A percentile compares a stretch with the other conserved stretches of the same genome.
phyloP scores from a whole-genome alignment of 2,113 vertebrate species.

The Benitochromis conjunctus region DNA sequence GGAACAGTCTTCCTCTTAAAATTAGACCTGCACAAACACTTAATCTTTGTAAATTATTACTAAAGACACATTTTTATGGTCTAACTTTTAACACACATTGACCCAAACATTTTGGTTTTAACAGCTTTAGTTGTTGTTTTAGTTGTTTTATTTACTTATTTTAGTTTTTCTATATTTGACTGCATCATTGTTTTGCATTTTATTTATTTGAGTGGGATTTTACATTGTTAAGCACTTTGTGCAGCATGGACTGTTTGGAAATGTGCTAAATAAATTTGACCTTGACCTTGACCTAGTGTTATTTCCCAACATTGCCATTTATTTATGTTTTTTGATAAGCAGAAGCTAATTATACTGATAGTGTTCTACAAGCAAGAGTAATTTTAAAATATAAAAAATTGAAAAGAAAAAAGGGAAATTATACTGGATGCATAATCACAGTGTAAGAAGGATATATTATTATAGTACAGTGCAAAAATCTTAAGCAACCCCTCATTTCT shows the following conservation, averaged over 20 bases:
- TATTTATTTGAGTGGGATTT: too few species aligned
- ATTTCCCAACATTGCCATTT: background rate
- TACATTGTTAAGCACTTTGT: too few species aligned
- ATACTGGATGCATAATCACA: background rate
- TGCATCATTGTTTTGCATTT: too few species aligned
- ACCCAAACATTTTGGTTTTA: background rate
- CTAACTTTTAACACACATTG: too few species aligned
- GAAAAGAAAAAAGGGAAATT: background rate
- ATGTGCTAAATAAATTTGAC: background rate
- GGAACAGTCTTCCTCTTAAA: background rate
- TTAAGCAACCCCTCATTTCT: background rate
- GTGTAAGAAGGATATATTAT: background rate
- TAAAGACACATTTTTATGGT: too few species aligned
- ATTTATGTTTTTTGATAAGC: background rate
- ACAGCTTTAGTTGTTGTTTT: background rate
- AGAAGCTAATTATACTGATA: background rate
- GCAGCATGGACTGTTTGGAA: too few species aligned
- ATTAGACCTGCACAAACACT: background rate
- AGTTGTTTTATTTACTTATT: background rate
- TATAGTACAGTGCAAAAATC: background rate
- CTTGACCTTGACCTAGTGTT: background rate
- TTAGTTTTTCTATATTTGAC: background rate
- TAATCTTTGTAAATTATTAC: accelerated
- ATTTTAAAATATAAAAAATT: background rate
- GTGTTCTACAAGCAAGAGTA: background rate